phyloP scores from a whole-genome alignment of 2,888 invertebrate genomes.

The Agrotis segetum region DNA sequence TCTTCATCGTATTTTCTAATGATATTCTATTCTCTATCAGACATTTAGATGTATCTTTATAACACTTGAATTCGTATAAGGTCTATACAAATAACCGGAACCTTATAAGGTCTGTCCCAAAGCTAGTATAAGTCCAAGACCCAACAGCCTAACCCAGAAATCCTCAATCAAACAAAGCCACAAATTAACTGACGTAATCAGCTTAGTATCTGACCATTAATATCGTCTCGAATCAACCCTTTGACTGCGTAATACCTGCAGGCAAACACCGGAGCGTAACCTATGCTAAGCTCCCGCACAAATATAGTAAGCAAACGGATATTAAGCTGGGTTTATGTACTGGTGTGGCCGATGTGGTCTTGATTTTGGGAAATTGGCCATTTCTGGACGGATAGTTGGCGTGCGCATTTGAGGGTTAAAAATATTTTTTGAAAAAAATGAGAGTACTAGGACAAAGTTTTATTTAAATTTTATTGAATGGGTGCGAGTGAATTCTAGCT shows the following conservation, averaged over 20 bases:
- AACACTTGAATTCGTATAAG: too few species aligned
- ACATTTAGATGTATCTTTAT: neutral
- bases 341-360: conserved; percentile 44
- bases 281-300: conserved; percentile 82
- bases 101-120: neutral
- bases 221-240: conserved; percentile 78
- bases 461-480: too few species aligned
- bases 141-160: conserved; percentile 18
- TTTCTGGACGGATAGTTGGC: conserved; percentile 9
- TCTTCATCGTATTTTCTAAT: too few species aligned
- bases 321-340: conserved; percentile 82
- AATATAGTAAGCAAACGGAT: conserved; percentile 87
- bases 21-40: too few species aligned
- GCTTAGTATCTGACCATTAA: conserved; percentile 69
- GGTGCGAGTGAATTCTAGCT: too few species aligned
- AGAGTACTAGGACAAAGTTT: neutral
- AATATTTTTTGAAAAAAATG: neutral
- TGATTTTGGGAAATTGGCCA: conserved; percentile 21
- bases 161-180: conserved; percentile 59
- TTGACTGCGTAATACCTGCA: conserved; percentile 74
- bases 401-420: neutral
- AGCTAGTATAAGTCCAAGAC: neutral
- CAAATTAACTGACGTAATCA: conserved; percentile 83
- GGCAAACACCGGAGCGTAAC: conserved; percentile 78
- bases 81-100: too few species aligned